Evolutionary conservation across 2,113 vertebrate species (phyloP), one percentile per base, ranked within the genome.

Genomic region (Saccopteryx bilineata): DNA sequence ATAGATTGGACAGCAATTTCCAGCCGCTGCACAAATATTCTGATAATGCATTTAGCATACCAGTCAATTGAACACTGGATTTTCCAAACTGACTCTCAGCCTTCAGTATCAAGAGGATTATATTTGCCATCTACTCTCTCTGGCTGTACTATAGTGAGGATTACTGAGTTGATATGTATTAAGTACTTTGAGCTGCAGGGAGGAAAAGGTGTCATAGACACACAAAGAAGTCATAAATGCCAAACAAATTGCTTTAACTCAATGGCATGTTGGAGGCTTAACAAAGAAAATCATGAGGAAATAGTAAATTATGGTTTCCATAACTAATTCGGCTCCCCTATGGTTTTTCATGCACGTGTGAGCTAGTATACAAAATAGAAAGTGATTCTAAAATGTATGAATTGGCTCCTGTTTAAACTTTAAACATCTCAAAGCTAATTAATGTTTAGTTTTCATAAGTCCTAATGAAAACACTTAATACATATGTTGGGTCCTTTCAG

Each of bases 391-490:
- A 95, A 92, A 93, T 87, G 5, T 65, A 84, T 81, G 2, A 89
- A 84, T 89, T 80, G 94, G 39, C 26, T 82, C 46, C 65, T 52
- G 2, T 74, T 94, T 93, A 76, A 93, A 88, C 28, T 54, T 89
- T 83, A 87, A 96, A 54, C 46, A 87, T 94, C 88, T 95, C 68
- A 66, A 75, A 84, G 82, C 66, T 91, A 82, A 91, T 95, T 82
- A 71, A 68, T 31, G 52, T 91, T 86, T 79, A 17, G 69, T 93
- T 95, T 93, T 95, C 24, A 1, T 56, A 89, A 87, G 65, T 96
- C 94, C 80, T 93, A 94, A 87, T 19, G 75, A 91, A 93, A 97
- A 79, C 33, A 68, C 28, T 96, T 96, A 79, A 52, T 78, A 75
- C 50, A 24, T 94, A 75, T 68, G 17, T 88, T 89, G 65, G 61